A percentile compares a stretch with the other conserved stretches of the same genome.
These are phyloP conservation scores for Phthorimaea operculella DNA, from an alignment of 1,140 invertebrate genomes.

Conservation along the genomic window DNA sequence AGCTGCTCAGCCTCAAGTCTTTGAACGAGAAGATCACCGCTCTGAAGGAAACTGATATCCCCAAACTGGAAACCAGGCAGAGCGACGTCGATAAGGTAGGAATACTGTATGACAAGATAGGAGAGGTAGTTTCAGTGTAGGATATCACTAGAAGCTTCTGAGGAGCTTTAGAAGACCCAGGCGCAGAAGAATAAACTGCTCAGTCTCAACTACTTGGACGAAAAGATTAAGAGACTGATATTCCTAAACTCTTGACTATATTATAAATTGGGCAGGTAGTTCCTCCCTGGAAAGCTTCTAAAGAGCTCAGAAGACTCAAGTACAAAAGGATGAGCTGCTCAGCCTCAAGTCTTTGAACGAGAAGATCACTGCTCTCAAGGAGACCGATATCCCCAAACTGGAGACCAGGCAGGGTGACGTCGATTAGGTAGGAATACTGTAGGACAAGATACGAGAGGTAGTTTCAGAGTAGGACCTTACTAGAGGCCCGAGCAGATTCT, in stretches of 20 bases:
- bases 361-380: slow-evolving; percentile 49
- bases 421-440: slow-evolving; percentile 42
- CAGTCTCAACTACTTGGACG: too few species aligned
- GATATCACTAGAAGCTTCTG: too few species aligned
- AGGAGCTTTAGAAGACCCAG: too few species aligned
- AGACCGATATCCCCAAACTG: slow-evolving; percentile 55
- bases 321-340: slow-evolving; percentile 59
- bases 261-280: too few species aligned
- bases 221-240: too few species aligned
- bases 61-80: slow-evolving; percentile 56
- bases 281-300: slow-evolving; percentile 47
- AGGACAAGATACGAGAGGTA: background rate
- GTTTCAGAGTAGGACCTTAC: too few species aligned
- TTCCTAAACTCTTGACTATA: too few species aligned
- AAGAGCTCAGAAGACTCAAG: slow-evolving; percentile 50
- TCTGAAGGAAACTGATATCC: slow-evolving; percentile 57
- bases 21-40: slow-evolving; percentile 51
- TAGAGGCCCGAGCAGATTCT: too few species aligned
- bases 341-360: slow-evolving; percentile 55
- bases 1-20: slow-evolving; percentile 52
- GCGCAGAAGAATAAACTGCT: too few species aligned
- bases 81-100: slow-evolving; percentile 53
- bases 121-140: background rate
- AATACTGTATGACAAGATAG: background rate
- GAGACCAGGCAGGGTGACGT: slow-evolving; percentile 53